Base-by-base conservation (phyloP, 2,888 invertebrate genomes). In the Orgyia antiqua region DNA sequence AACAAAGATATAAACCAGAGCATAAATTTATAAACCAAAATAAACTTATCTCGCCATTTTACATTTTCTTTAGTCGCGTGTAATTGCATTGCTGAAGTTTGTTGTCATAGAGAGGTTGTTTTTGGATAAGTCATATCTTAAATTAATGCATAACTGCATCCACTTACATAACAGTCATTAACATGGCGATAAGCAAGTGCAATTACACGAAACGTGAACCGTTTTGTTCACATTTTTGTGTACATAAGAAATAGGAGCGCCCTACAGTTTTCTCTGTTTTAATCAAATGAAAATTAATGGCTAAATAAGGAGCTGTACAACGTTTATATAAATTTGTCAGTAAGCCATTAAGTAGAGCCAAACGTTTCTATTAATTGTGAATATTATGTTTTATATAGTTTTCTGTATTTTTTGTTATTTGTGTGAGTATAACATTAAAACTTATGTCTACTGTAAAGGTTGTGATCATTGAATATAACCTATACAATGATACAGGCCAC, bases 201-300 rank as follows among this genome's bases (percentile, higher is more conserved):
- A 9, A 9, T 13, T 9, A n/a, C n/a, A n/a, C n/a, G n/a, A n/a
- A n/a, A n/a, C n/a, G n/a, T n/a, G n/a, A n/a, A n/a, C 4, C 7
- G 23, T 15, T 15, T 15, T 15, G 15, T 15, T n/a, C n/a, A n/a
- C n/a, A 2, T 20, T 23, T 10, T 10, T 6, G 23, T 10, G 9
- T 20, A 8, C 9, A 23, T 11, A 23, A 1, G 11, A 2, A 23
- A 23, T 23, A 15, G 27, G 24, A 9, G 15, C 11, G 9, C 18
- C 34, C 43, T 9, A 52, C 30, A 51, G 58, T 48, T 63, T 61
- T 57, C 39, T 42, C 29, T 61, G 47, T 63, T 47, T 29, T 24
- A 34, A 53, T 43, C 42, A 51, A 40, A 34, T 45, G 23, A 51
- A 53, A 41, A 45, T 52, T 35, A 35, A 34, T 13, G 36, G 33